phyloP scores from a whole-genome alignment of 2,888 invertebrate genomes.

The Schrankia costaestrigalis region DNA sequence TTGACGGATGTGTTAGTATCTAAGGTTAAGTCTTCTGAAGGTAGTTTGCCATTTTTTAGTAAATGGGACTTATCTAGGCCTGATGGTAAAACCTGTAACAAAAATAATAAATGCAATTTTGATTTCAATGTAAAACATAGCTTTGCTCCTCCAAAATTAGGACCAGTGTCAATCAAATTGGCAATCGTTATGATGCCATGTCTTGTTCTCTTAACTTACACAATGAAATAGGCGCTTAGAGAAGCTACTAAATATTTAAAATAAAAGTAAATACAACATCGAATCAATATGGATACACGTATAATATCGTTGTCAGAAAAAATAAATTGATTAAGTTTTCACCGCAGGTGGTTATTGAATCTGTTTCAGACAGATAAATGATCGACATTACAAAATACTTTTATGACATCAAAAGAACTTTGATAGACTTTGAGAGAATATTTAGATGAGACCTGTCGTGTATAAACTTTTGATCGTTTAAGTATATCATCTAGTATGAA shows the following conservation, averaged over 20 bases:
- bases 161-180: conserved; percentile 6
- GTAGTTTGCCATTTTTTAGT: conserved; percentile 69
- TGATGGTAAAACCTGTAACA: conserved; percentile 58
- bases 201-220: no score
- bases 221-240: no score
- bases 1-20: conserved; percentile 41
- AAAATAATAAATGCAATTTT: conserved; percentile 10
- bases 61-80: conserved; percentile 66
- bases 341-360: conserved; percentile 21
- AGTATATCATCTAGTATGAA: no score
- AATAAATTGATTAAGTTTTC: no score
- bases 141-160: not conserved
- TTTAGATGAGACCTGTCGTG: no score
- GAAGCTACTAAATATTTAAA: no score
- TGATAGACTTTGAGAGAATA: no score
- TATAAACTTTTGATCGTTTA: no score
- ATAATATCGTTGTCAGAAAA: no score
- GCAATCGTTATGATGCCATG: no score
- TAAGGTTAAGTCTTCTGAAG: conserved; percentile 57
- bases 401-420: conserved; percentile 6
- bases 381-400: conserved; percentile 16
- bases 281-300: no score
- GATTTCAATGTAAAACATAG: not conserved
- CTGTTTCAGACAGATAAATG: conserved; percentile 16
- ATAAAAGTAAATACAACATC: no score